Evolutionary conservation across 2,888 invertebrate species (phyloP).

Genomic region (Hesperia comma): DNA sequence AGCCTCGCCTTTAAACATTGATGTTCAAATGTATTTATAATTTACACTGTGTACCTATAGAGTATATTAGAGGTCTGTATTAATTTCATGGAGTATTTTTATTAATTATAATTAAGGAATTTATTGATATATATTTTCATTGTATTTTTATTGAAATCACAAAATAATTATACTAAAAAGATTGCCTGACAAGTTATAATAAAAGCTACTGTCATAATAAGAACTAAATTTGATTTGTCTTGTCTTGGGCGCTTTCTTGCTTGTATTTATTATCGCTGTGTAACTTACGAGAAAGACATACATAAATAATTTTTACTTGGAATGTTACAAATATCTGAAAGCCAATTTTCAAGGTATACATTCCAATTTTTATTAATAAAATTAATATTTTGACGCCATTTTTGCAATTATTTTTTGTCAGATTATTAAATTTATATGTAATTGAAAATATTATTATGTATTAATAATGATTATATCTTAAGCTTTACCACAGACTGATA

Average conservation of each 20-base stretch:
- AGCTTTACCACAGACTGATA: constrained; percentile 46
- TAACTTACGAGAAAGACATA: too few relatives aligned
- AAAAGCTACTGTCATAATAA: too few relatives aligned
- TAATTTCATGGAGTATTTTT: constrained; percentile 1
- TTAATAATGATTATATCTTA: constrained; percentile 39
- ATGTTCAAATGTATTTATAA: background rate
- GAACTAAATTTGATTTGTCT: too few relatives aligned
- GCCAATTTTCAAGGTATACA: background rate
- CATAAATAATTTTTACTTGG: background rate
- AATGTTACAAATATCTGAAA: background rate
- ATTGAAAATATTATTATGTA: constrained; percentile 14
- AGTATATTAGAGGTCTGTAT: background rate
- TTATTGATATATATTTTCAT: background rate
- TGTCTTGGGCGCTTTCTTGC: too few relatives aligned
- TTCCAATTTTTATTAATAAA: background rate
- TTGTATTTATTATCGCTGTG: too few relatives aligned
- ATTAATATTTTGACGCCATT: background rate
- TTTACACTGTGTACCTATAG: constrained; percentile 1
- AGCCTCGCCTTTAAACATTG: too few relatives aligned
- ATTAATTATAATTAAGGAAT: background rate
- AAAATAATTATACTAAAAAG: background rate
- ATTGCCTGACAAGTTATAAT: background rate
- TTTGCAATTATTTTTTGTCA: background rate
- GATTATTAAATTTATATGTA: background rate
- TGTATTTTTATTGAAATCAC: background rate